Base-by-base conservation (phyloP, 2,888 invertebrate species). In the Drosophila koepferae region DNA sequence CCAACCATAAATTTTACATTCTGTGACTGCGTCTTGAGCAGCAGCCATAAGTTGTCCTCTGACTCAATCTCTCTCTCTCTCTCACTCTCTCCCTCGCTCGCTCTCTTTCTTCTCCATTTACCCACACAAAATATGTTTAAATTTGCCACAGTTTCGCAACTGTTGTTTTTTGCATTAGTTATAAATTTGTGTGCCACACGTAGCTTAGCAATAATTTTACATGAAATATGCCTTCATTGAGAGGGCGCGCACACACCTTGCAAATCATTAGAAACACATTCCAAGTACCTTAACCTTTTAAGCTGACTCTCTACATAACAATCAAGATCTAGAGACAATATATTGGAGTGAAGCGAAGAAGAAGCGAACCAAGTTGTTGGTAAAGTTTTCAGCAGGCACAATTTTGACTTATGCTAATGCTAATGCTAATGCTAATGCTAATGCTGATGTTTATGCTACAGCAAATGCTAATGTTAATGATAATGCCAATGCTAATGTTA, bases 1-100 rank as follows among this genome's bases (percentile, higher is more conserved):
- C 54, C 71, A 84, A 87, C 78, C 85, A 86, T 89, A 86, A 89
- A 86, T 89, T 89, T 85, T 70, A 85, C 68, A 75, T 72, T 78
- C 67, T 75, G 77, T 71, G 66, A 71, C 74, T 75, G 69, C 78
- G 86, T 82, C 86, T 85, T 84, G 80, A 80, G 74, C 85, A 49
- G 23, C 40, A 75, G 85, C 73, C 89, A 81, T 89, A 87, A 84
- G 80, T 89, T 89, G 67, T 84, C 87, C 23, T 44, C 48, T 48
- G n/a, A 28, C 61, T 34, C 23, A 10, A 36, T 8, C 18, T 5
- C 40, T n/a, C 16, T 10, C 40, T 3, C 28, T 6, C 38, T 5
- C 61, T 16, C 51, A 14, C 23, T 23, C 36, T 16, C 43, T 5
- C 18, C 20, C 41, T 7, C 43, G 23, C 44, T 3, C 31, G 1